These are phyloP conservation scores for Portevinia maculata DNA, from an alignment of 2,888 invertebrate species.

Conservation along the genomic window DNA sequence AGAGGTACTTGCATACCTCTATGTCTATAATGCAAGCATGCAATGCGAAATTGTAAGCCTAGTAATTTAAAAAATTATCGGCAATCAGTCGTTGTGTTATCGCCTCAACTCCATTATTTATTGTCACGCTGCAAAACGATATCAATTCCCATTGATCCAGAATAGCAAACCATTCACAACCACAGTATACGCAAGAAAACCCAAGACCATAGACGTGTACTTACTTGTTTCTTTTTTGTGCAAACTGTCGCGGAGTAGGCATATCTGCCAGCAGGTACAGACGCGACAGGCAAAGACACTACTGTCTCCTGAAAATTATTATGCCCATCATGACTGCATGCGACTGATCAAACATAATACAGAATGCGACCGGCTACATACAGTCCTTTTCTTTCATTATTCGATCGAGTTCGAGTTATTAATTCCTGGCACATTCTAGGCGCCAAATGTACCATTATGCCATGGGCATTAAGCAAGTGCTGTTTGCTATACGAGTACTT, in stretches of 20 bases:
- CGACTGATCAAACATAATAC: conserved; percentile 73
- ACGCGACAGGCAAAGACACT: conserved; percentile 27
- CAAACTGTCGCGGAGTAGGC: conserved; percentile 37
- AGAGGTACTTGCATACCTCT: too few species aligned
- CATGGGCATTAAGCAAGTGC: conserved; percentile 57
- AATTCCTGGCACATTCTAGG: conserved; percentile 73
- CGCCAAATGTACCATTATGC: conserved; percentile 70
- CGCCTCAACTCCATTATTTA: conserved; percentile 31
- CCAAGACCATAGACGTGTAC: conserved; percentile 27
- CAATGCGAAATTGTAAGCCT: conserved; percentile 5
- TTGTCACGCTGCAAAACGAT: conserved; percentile 25
- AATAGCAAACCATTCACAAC: conserved; percentile 67
- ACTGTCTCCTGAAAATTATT: conserved; percentile 59
- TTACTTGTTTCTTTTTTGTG: too few species aligned
- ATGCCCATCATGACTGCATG: conserved; percentile 68
- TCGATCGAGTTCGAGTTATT: conserved; percentile 71
- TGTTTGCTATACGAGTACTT: conserved; percentile 10
- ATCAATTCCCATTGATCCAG: conserved; percentile 57
- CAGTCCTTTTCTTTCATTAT: conserved; percentile 62
- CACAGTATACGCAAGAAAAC: conserved; percentile 28
- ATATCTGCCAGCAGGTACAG: not conserved
- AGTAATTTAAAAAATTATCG: conserved; percentile 11
- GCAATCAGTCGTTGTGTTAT: not conserved
- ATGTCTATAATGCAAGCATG: too few species aligned
- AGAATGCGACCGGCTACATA: conserved; percentile 63